phyloP scores from a whole-genome alignment of 2,888 invertebrate genomes.

The Drosophila fulvimacula region DNA sequence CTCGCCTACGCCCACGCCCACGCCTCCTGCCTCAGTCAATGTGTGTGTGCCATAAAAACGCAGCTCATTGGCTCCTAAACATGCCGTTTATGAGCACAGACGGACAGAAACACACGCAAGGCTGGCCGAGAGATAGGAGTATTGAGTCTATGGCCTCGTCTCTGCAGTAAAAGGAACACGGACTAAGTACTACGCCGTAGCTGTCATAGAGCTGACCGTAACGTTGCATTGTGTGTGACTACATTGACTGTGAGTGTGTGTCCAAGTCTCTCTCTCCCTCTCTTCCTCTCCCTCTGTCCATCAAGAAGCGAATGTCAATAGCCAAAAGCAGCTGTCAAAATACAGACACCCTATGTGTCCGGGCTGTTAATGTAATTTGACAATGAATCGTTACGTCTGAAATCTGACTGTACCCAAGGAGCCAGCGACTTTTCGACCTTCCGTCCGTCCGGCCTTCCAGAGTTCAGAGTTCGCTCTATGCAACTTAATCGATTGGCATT shows the following conservation, averaged over 20 bases:
- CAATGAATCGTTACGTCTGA: constrained; percentile 65
- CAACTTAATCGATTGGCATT: constrained; percentile 76
- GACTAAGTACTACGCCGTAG: constrained; percentile 50
- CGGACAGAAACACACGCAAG: constrained; percentile 15
- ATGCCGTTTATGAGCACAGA: constrained; percentile 50
- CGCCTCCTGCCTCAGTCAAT: neutral
- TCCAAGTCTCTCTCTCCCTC: constrained; percentile 11
- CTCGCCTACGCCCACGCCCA: neutral
- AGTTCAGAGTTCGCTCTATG: constrained; percentile 28
- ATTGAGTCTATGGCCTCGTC: neutral
- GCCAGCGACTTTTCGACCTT: constrained; percentile 9
- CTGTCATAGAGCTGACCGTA: constrained; percentile 54
- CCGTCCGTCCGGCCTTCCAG: neutral
- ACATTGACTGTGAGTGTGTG: constrained; percentile 10
- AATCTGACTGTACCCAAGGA: constrained; percentile 23
- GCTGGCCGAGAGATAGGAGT: neutral
- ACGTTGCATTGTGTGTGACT: constrained; percentile 45
- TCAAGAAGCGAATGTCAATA: constrained; percentile 71
- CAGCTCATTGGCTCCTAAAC: constrained; percentile 70
- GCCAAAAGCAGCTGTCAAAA: constrained; percentile 76
- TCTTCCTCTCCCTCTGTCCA: neutral
- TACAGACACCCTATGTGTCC: constrained; percentile 54
- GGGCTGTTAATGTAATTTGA: constrained; percentile 76
- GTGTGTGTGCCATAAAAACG: constrained; percentile 58
- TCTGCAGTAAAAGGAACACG: constrained; percentile 44